These are phyloP conservation scores for Porites evermanni DNA, from an alignment of 92 coral and sea anemone genomes.

Conservation along the genomic window DNA sequence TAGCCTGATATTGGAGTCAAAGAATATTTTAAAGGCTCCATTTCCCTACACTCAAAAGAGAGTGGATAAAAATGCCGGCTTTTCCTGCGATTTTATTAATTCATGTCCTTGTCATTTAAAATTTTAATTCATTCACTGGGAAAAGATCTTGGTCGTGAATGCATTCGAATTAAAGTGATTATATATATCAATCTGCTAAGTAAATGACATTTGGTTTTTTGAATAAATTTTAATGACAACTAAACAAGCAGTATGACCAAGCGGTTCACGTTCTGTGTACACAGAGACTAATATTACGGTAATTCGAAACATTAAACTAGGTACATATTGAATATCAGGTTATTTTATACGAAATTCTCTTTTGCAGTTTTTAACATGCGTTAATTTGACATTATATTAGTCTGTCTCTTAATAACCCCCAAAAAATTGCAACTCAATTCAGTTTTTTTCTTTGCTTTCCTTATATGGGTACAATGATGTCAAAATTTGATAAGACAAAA, in stretches of 20 bases:
- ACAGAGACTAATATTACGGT: background rate
- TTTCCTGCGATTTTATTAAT: background rate
- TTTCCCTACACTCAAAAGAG: too few species aligned
- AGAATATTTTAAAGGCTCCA: too few species aligned
- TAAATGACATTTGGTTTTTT: background rate
- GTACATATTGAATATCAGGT: background rate
- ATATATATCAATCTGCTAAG: background rate
- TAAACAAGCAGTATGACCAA: background rate
- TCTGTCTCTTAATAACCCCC: background rate
- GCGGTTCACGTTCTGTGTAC: background rate
- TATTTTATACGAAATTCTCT: background rate
- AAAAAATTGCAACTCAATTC: background rate
- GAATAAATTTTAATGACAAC: background rate
- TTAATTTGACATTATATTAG: too few species aligned
- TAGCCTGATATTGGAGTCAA: too few species aligned
- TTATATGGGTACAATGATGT: too few species aligned
- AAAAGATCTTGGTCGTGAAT: background rate
- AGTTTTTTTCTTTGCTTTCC: too few species aligned
- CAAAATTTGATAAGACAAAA: too few species aligned
- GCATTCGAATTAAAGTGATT: background rate
- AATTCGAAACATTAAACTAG: background rate
- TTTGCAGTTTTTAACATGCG: too few species aligned
- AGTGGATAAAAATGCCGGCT: background rate
- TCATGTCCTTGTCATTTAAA: background rate
- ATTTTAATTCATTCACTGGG: background rate